Evolutionary conservation across 37 sponge, comb jelly and placozoan species (phyloP).

Genomic region (Halichondria panicea): DNA sequence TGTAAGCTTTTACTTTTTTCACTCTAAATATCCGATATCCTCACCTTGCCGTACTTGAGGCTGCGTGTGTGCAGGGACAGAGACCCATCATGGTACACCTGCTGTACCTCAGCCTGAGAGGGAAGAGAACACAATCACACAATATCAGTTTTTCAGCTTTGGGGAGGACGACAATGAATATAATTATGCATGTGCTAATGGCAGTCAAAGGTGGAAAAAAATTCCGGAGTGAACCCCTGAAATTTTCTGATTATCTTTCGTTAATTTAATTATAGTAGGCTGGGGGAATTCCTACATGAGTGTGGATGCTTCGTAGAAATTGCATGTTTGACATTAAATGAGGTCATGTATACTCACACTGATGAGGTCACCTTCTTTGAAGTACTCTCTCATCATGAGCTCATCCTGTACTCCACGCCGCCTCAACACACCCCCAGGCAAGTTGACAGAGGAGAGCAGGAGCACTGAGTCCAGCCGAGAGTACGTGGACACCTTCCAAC

Average conservation of each 20-base stretch:
- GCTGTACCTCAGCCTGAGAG: constrained; percentile 88
- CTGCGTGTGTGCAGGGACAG: constrained; percentile 93
- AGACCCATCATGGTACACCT: constrained; percentile 76
- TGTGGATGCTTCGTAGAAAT: no score
- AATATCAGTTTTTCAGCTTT: no score
- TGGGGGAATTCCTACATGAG: no score
- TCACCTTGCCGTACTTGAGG: constrained; percentile 92
- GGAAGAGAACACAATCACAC: background rate
- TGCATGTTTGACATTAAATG: no score
- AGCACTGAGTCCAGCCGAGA: constrained; percentile 91
- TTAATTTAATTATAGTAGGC: no score
- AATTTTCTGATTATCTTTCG: no score
- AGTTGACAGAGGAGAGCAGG: constrained; percentile 87
- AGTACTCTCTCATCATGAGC: constrained; percentile 92
- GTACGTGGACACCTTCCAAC: constrained; percentile 94
- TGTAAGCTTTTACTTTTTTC: background rate
- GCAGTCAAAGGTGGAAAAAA: no score
- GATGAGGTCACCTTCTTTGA: constrained; percentile 94
- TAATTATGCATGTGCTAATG: no score
- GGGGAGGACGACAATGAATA: no score
- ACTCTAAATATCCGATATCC: background rate
- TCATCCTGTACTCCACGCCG: constrained; percentile 90
- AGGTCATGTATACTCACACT: no score
- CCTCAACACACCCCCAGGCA: constrained; percentile 92
- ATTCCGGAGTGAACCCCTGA: no score